Conservation (phyloP, 2,888 invertebrate genomes). For the Chrysina gloriosa region DNA sequence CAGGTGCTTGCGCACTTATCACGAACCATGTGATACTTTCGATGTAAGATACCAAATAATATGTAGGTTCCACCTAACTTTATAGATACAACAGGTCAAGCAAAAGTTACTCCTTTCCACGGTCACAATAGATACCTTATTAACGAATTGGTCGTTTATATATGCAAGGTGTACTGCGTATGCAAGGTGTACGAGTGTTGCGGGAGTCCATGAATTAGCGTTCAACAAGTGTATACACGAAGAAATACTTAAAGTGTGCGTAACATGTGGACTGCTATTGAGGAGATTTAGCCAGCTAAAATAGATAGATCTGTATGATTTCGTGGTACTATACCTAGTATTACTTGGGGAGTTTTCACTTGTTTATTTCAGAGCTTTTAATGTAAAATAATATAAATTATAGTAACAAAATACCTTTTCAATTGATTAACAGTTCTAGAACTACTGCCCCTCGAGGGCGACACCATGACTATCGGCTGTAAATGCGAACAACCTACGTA, state of each 20-base stretch:
- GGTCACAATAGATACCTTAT: not conserved
- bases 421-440: no score
- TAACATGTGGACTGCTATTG: conserved; percentile 39
- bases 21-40: conserved; percentile 51
- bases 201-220: conserved; percentile 44
- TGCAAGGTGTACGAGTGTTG: conserved; percentile 50
- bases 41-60: conserved; percentile 51
- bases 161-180: conserved; percentile 49
- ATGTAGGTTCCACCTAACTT: conserved; percentile 44
- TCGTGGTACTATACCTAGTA: no score
- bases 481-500: no score
- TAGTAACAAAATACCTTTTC: no score
- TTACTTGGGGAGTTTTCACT: no score
- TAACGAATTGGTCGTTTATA: conserved; percentile 45
- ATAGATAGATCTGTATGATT: conserved; percentile 16
- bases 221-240: conserved; percentile 46
- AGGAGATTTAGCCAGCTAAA: conserved; percentile 33
- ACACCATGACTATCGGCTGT: no score
- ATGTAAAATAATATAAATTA: no score
- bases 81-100: conserved; percentile 27
- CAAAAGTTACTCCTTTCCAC: conserved; percentile 11
- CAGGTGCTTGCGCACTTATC: conserved; percentile 45
- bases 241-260: conserved; percentile 47
- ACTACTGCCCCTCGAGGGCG: no score
- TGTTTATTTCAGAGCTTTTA: no score